Evolutionary conservation across 2,113 vertebrate genomes (phyloP), one percentile per base, ranked within the genome.

Genomic region (Hippocampus comes): DNA sequence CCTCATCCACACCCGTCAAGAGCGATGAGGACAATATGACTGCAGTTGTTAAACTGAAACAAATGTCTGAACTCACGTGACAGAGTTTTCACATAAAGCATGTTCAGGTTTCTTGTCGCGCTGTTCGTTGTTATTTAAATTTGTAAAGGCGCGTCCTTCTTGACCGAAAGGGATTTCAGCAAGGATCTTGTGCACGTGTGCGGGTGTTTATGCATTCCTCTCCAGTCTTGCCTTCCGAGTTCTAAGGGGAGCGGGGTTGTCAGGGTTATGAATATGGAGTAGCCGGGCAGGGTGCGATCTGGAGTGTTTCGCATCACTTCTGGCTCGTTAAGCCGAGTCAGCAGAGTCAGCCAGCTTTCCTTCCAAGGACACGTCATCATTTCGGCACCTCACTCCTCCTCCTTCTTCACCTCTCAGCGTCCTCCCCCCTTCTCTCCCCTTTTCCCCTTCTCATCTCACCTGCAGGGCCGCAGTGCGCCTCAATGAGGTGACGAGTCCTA

Each of bases 301-400:
- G 74, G 81, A 87, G 79, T 87, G 86, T 87, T 86, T 85, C 73
- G 77, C 83, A 87, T 91, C 85, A 84, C 76, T 90, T 89, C 79
- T 79, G 73, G 79, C 88, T 87, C 78, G 88, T 90, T 89, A 90
- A 86, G 89, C 79, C 1, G 63, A 81, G 85, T 90, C 90, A 90
- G 90, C 90, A 89, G 82, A 88, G 82, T 85, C 82, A 79, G 82
- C 75, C 82, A 82, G 81, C 82, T 86, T 83, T 87, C 71, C 84
- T 89, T 34, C 85, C 88, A 89, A 91, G 87, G 86, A 88, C 89
- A 80, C 84, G 76, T 83, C 81, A 79, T 66, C 21, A 17, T n/a
- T 43, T 67, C 78, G 65, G 72, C 78, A 80, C 82, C 84, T 79
- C 78, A 78, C 74, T 70, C 81, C 82, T 66, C 73, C 69, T 15